Evolutionary conservation across 2,113 vertebrate species (phyloP).

Genomic region (Scalopus aquaticus): DNA sequence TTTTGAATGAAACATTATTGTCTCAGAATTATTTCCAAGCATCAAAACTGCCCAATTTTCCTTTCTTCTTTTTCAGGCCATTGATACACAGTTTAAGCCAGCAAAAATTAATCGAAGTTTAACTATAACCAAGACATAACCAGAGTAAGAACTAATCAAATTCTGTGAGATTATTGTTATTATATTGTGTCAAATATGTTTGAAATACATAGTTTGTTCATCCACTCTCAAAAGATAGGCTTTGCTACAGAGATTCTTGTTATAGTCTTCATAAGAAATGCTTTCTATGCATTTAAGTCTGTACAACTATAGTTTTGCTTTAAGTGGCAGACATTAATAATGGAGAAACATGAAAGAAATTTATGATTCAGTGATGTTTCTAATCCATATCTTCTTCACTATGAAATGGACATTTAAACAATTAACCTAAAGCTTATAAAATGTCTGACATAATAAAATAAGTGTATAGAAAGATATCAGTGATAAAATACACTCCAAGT

Average conservation of each 20-base stretch:
- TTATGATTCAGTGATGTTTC: not conserved
- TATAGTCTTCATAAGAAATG: not conserved
- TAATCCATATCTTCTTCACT: not conserved
- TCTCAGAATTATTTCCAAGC: constrained; percentile 29
- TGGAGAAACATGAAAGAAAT: not conserved
- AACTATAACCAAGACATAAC: not conserved
- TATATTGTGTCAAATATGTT: not conserved
- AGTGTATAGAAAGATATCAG: not conserved
- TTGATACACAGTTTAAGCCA: not conserved
- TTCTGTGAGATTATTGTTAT: not conserved
- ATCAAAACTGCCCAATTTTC: not conserved
- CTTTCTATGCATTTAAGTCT: not conserved
- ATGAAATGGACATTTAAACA: not conserved
- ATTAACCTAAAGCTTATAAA: not conserved
- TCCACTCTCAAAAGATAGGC: not conserved
- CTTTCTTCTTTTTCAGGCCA: not conserved
- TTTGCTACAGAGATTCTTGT: not conserved
- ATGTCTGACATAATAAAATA: not conserved
- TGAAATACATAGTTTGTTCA: not conserved
- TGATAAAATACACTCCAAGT: not conserved
- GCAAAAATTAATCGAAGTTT: not conserved
- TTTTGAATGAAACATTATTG: not conserved
- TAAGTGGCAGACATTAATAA: not conserved
- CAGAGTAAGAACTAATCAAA: not conserved
- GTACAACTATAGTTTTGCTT: not conserved